These are phyloP conservation scores for Pangasius larnaudii DNA, from an alignment of 2,797 vertebrate genomes.

Conservation along the genomic window DNA sequence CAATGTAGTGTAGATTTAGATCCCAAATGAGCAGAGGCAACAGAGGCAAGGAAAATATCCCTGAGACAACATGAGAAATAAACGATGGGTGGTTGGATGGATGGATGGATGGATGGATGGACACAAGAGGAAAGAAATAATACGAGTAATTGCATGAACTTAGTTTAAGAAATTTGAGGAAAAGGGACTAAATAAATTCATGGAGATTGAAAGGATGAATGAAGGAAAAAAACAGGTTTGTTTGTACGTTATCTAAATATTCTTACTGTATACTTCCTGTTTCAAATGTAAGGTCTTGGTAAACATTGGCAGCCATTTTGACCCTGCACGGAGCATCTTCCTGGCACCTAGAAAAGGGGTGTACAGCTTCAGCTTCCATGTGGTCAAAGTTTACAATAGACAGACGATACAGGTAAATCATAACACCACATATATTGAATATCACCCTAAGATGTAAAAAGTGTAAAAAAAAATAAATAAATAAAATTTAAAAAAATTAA, in stretches of 20 bases:
- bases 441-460: background rate
- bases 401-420: slow-evolving; percentile 78
- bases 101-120: background rate
- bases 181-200: background rate
- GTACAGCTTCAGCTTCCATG: slow-evolving; percentile 82
- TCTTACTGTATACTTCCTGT: slow-evolving; percentile 5
- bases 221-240: background rate
- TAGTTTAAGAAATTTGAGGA: background rate
- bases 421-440: background rate
- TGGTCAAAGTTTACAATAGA: slow-evolving; percentile 83
- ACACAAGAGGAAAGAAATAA: background rate
- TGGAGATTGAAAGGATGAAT: background rate
- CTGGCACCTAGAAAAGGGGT: slow-evolving; percentile 79
- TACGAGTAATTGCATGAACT: background rate
- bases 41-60: background rate
- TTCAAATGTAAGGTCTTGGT: slow-evolving; percentile 71
- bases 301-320: slow-evolving; percentile 79
- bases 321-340: slow-evolving; percentile 77
- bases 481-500: no score
- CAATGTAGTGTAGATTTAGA: background rate
- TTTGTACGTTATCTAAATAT: background rate
- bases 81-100: background rate
- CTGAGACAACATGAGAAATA: background rate
- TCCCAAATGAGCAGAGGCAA: background rate
- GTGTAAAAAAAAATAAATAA: background rate